These are phyloP conservation scores for Philypnodon macrostomus DNA, from an alignment of 2,797 vertebrate genomes.

Conservation along the genomic window DNA sequence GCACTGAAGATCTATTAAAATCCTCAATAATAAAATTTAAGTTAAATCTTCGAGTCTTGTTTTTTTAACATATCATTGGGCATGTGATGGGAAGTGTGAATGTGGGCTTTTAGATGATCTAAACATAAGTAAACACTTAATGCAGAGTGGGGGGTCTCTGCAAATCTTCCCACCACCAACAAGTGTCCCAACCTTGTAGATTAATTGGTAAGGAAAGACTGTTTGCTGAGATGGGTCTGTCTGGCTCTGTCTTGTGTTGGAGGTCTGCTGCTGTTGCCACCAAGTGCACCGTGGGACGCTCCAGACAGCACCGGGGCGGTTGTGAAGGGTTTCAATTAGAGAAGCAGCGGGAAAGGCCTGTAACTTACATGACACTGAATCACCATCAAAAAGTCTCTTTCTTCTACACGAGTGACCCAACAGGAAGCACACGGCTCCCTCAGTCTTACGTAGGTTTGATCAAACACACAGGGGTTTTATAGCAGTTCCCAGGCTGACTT, in stretches of 20 bases:
- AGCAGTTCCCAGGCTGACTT: conserved; percentile 2
- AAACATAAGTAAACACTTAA: no score
- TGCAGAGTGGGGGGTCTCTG: no score
- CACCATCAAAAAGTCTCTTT: conserved; percentile 36
- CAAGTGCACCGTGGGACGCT: conserved; percentile 24
- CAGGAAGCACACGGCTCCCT: conserved; percentile 4
- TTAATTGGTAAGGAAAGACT: conserved; percentile 24
- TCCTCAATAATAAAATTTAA: no score
- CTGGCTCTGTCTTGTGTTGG: conserved; percentile 15
- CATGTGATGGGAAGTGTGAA: no score
- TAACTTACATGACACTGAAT: conserved; percentile 36
- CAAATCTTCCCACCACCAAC: no score
- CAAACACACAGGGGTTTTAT: neutral
- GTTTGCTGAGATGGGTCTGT: conserved; percentile 10
- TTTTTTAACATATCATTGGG: no score
- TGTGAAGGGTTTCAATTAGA: conserved; percentile 46
- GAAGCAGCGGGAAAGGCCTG: conserved; percentile 31
- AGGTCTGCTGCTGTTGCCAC: conserved; percentile 28
- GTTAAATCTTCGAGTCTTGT: no score
- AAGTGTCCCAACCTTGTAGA: neutral
- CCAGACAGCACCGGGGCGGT: conserved; percentile 31
- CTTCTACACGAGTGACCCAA: conserved; percentile 8
- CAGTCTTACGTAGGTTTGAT: neutral
- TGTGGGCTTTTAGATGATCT: no score
- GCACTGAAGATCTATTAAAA: no score